Evolutionary conservation across 2,113 vertebrate genomes (phyloP).

Genomic region (Sinocyclocheilus anshuiensis): DNA sequence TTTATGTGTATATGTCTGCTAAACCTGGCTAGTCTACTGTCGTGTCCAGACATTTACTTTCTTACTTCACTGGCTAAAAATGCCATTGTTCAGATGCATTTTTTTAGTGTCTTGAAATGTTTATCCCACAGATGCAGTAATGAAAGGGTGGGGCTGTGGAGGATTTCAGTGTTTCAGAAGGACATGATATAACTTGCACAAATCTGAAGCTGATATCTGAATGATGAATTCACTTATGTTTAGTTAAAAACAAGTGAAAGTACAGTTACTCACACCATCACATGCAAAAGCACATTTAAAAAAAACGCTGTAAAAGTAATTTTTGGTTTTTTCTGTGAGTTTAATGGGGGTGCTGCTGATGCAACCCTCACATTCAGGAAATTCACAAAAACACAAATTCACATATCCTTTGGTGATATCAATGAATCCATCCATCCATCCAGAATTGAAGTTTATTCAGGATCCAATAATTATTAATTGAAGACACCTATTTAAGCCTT

Average conservation of each 20-base stretch:
- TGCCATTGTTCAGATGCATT: slow-evolving; percentile 25
- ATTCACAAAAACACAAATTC: neutral
- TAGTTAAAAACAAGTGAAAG: neutral
- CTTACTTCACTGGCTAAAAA: slow-evolving; percentile 53
- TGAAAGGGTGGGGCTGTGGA: slow-evolving; percentile 40
- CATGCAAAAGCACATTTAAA: neutral
- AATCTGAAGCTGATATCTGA: slow-evolving; percentile 42
- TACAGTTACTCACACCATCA: neutral
- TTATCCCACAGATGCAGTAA: slow-evolving; percentile 47
- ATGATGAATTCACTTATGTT: neutral
- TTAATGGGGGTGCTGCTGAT: neutral
- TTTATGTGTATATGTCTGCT: slow-evolving; percentile 33
- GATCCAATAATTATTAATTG: too few species aligned
- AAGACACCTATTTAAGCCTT: neutral
- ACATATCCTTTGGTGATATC: too few species aligned
- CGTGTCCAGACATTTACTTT: slow-evolving; percentile 50
- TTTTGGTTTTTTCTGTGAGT: neutral
- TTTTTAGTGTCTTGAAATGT: slow-evolving; percentile 42
- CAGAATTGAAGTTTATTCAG: too few species aligned
- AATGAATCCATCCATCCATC: neutral
- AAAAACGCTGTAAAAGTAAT: neutral
- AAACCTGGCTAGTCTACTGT: slow-evolving; percentile 46
- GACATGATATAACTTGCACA: slow-evolving; percentile 47
- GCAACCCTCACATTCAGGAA: neutral
- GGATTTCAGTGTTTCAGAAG: slow-evolving; percentile 14